Evolutionary conservation across 2,113 vertebrate genomes (phyloP).

Genomic region (Synodontis membranacea): DNA sequence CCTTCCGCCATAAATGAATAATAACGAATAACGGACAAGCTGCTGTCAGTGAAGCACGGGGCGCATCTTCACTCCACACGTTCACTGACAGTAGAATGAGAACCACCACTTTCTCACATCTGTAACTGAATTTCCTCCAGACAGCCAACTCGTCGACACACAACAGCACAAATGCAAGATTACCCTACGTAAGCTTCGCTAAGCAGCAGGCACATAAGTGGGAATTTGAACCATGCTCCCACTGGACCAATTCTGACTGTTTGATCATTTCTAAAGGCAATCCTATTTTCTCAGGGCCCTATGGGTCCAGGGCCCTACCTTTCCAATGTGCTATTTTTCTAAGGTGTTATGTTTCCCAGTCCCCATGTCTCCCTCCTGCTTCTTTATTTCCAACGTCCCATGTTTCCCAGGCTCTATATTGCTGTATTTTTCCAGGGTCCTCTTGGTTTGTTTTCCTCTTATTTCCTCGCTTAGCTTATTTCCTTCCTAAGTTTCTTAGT

Average conservation of each 20-base stretch:
- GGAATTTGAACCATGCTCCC: neutral
- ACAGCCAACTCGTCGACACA: neutral
- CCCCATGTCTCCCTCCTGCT: neutral
- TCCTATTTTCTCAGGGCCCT: neutral
- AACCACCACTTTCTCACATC: neutral
- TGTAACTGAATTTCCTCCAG: neutral
- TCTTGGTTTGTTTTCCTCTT: no score
- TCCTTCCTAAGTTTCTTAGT: neutral
- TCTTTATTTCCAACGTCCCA: neutral
- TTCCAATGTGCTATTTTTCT: neutral
- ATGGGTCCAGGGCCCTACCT: neutral
- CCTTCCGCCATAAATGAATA: neutral
- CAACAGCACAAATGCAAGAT: neutral
- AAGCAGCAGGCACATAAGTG: neutral
- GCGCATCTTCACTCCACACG: neutral
- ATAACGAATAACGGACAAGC: neutral
- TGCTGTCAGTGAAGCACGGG: neutral
- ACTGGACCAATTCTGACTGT: neutral
- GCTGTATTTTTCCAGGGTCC: neutral
- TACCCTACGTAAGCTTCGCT: neutral
- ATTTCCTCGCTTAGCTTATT: no score
- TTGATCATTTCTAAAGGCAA: neutral
- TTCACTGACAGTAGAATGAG: neutral
- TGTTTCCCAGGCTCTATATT: neutral
- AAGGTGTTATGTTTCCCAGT: neutral